Percentiles rank a stretch among this genome's conserved stretches.
Conservation (phyloP, 1,140 invertebrate genomes). For the Bradynema listronoti region DNA sequence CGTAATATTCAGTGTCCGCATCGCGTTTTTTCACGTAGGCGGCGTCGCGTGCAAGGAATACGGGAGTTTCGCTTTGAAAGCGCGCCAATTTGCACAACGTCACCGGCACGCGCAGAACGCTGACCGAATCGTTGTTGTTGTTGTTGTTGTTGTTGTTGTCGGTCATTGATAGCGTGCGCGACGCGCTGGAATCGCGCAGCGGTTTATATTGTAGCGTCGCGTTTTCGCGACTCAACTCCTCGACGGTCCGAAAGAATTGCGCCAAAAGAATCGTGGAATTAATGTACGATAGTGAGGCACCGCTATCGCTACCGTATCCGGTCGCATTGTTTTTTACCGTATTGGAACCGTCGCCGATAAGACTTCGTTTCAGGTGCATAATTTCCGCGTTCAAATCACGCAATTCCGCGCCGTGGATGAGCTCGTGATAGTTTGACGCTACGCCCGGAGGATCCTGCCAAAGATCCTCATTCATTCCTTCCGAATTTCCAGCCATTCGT, state of each 20-base stretch:
- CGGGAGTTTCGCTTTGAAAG: not conserved
- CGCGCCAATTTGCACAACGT: not conserved
- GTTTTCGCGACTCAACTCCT: slow-evolving; percentile 10
- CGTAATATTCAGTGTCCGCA: not conserved
- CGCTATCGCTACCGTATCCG: no score
- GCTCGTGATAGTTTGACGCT: slow-evolving; percentile 11
- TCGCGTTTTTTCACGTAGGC: not conserved
- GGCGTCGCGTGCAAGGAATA: not conserved
- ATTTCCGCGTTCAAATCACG: no score
- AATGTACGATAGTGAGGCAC: not conserved
- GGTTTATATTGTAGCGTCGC: slow-evolving; percentile 3
- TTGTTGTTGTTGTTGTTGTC: slow-evolving; percentile 27
- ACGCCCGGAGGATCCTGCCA: slow-evolving; percentile 16
- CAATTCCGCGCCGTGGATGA: not conserved
- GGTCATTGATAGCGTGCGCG: no score
- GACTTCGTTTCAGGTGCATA: no score
- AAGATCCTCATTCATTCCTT: slow-evolving; percentile 4
- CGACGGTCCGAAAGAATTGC: slow-evolving; percentile 1
- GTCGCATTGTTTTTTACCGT: no score
- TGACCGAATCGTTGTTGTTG: slow-evolving; percentile 4
- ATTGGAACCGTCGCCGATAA: no score
- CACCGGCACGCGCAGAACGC: not conserved
- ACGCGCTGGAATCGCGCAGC: no score
- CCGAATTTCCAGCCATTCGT: not conserved
- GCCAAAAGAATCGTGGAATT: not conserved